phyloP scores from a whole-genome alignment of 2,797 vertebrate genomes.

The Ceyx erithaca region DNA sequence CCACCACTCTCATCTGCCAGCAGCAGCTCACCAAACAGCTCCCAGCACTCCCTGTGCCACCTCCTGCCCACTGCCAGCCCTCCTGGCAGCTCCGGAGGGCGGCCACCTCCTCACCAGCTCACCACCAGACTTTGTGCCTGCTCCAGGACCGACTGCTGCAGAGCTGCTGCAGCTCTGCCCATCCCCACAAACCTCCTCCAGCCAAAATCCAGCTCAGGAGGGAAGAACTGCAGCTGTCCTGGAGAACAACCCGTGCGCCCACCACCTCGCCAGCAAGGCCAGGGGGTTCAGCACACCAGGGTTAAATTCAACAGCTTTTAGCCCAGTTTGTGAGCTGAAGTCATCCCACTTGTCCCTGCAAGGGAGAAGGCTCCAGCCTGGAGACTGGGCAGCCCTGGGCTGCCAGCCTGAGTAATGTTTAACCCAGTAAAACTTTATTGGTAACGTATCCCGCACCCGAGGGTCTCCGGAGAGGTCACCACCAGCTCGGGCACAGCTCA shows the following conservation, averaged over 20 bases:
- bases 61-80: background rate
- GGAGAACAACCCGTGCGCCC: background rate
- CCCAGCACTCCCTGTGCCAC: background rate
- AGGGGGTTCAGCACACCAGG: background rate
- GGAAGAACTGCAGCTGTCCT: background rate
- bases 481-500: background rate
- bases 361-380: background rate
- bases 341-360: background rate
- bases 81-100: background rate
- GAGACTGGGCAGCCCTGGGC: background rate
- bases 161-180: background rate
- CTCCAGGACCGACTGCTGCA: background rate
- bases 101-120: background rate
- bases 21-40: background rate
- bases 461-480: background rate
- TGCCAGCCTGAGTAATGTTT: slow-evolving; percentile 60
- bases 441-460: slow-evolving; percentile 45
- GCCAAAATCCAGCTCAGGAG: background rate
- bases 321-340: background rate
- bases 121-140: background rate
- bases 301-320: background rate
- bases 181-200: background rate
- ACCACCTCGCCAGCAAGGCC: background rate
- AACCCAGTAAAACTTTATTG: slow-evolving; percentile 63
- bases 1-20: background rate